A percentile compares a stretch with the other conserved stretches of the same genome.
Conservation (phyloP, 2,113 vertebrate genomes). For the Paramormyrops kingsleyae region DNA sequence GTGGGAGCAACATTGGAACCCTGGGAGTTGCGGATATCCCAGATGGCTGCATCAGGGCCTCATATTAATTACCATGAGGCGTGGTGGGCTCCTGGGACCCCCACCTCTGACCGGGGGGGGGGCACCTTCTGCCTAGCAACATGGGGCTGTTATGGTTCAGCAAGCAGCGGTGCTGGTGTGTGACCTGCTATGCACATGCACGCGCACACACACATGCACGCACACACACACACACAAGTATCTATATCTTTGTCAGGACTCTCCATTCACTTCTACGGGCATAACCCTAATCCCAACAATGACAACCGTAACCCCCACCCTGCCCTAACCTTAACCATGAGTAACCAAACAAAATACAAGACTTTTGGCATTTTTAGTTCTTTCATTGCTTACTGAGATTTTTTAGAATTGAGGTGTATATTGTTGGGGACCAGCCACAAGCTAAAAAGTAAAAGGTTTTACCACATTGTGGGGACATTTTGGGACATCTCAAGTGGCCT, state of each 20-base stretch:
- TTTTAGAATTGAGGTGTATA: neutral
- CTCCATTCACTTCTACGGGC: neutral
- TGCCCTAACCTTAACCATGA: neutral
- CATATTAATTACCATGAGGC: slow-evolving; percentile 58
- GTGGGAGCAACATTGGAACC: neutral
- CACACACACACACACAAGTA: slow-evolving; percentile 17
- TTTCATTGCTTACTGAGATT: neutral
- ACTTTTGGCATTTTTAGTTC: neutral
- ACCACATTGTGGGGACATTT: neutral
- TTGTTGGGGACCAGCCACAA: neutral
- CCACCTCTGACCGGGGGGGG: slow-evolving; percentile 28
- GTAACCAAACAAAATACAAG: neutral
- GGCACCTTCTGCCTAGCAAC: slow-evolving; percentile 47
- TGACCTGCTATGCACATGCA: slow-evolving; percentile 28
- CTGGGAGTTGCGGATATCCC: slow-evolving; percentile 45
- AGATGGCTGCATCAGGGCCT: slow-evolving; percentile 53
- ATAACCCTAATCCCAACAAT: neutral
- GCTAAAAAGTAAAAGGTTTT: neutral
- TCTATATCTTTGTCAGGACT: neutral
- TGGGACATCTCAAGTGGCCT: neutral
- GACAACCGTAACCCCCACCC: neutral
- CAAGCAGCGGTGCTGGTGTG: slow-evolving; percentile 22
- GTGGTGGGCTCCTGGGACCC: slow-evolving; percentile 18
- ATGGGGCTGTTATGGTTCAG: slow-evolving; percentile 16
- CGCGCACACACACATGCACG: neutral